Conservation (phyloP, 2,888 invertebrate species). For the Ennomos fuscantarius region DNA sequence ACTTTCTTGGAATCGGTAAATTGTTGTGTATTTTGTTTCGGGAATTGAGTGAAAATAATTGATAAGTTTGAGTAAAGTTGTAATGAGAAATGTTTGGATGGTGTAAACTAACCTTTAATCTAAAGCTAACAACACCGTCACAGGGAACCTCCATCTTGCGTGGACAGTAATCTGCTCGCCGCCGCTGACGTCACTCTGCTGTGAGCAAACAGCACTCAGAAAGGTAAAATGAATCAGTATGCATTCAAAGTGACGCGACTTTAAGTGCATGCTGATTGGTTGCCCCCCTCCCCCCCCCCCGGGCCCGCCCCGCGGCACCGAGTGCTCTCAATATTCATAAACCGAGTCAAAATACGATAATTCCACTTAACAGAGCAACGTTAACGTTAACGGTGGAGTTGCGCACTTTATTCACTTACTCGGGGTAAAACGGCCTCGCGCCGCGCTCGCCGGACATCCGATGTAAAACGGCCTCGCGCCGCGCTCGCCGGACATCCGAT, state of each 20-base stretch:
- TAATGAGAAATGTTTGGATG: too few species aligned
- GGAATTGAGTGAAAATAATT: too few species aligned
- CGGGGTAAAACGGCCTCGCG: background rate
- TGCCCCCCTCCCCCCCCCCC: background rate
- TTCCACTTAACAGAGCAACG: conserved; percentile 5
- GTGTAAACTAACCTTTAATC: too few species aligned
- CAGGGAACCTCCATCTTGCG: too few species aligned
- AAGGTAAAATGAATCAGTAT: conserved; percentile 11
- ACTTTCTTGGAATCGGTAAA: background rate
- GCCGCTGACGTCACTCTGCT: background rate
- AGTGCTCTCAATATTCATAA: conserved; percentile 15
- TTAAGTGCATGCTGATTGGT: background rate
- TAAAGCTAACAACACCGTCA: too few species aligned
- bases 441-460: background rate
- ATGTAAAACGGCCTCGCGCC: too few species aligned
- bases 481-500: too few species aligned
- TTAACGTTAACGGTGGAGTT: conserved; percentile 4
- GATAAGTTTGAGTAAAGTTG: too few species aligned
- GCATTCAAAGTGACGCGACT: conserved; percentile 5
- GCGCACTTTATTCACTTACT: conserved; percentile 5
- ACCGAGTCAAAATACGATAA: conserved; percentile 11
- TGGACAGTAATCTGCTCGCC: too few species aligned
- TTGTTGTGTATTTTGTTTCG: conserved; percentile 1
- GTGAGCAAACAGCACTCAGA: conserved; percentile 1
- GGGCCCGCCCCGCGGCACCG: background rate